Base-by-base conservation (phyloP, 2,888 invertebrate genomes). In the Tetropium fuscum region DNA sequence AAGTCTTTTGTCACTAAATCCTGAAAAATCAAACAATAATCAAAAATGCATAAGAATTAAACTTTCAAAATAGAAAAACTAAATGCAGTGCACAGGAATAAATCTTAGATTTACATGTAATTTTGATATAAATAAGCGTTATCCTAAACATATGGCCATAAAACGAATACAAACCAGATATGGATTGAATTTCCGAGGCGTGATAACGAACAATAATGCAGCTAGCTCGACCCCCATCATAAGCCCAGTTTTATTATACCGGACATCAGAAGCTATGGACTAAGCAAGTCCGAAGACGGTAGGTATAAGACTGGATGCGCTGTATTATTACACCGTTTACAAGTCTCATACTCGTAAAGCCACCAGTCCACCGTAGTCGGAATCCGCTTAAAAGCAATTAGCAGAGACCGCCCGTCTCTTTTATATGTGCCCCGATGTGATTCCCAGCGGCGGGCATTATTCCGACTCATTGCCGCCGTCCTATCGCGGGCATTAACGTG, bases 361-460 rank as follows among this genome's bases (percentile, higher is more conserved):
- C 13, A 20, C 22, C 15, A 15, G 36, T 36, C 25, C n/a, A n/a
- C n/a, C 10, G 27, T 58, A 49, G 41, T 59, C 55, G 56, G 63
- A 66, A 63, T 66, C 60, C 61, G 60, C 63, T 63, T 60, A 58
- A 49, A 66, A 53, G 53, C 61, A 66, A 66, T 66, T 65, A 65
- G 60, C 45, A 43, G 45, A 55, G 58, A 58, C 65, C 63, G 62
- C 58, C 47, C 20, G 55, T 36, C 47, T 58, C 56, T 63, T 60
- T 61, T 22, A 22, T 41, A 61, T 57, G 53, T 58, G 55, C 58
- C 47, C 40, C 64, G 19, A 38, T 43, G 49, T 41, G 27, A 63
- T 51, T 60, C 60, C 60, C 63, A 36, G 53, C 36, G 65, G 58
- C 58, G 40, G 57, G 58, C 56, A 60, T 64, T 60, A 60, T 65